A percentile compares a stretch with the other conserved stretches of the same genome.
Conservation (phyloP, 1,140 invertebrate species). For the Drosophila nebulosa region DNA sequence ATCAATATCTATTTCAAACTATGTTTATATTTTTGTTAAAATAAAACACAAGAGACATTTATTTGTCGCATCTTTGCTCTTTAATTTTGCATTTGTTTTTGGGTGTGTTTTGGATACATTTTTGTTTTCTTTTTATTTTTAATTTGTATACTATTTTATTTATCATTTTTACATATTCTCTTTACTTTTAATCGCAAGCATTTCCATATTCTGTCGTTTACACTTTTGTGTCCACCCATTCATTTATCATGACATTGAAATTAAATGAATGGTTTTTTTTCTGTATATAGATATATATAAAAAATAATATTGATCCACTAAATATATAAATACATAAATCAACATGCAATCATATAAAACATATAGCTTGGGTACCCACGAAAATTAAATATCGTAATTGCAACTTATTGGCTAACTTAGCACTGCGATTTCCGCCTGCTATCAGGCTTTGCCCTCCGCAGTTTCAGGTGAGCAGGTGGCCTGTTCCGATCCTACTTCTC, state of each 20-base stretch:
- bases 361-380: not conserved
- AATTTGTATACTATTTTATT: not conserved
- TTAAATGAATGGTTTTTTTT: not conserved
- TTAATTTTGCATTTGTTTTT: not conserved
- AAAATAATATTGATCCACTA: not conserved
- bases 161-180: not conserved
- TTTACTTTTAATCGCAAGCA: constrained; percentile 1
- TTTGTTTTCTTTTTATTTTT: not conserved
- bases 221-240: not conserved
- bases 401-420: constrained; percentile 2
- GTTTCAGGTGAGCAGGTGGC: not conserved
- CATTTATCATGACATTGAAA: not conserved
- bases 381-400: constrained; percentile 1
- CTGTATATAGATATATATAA: not conserved
- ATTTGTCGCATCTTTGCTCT: not conserved
- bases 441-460: not conserved
- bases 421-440: not conserved
- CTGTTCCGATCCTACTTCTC: not conserved
- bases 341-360: constrained; percentile 2
- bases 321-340: constrained; percentile 13
- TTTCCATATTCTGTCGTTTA: not conserved
- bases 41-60: not conserved
- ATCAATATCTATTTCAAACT: too few species aligned
- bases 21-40: too few species aligned
- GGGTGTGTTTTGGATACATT: not conserved